Percentiles rank a stretch among this genome's conserved stretches.
phyloP scores from a whole-genome alignment of 2,888 invertebrate genomes.

The Hermaeophaga mercurialis region DNA sequence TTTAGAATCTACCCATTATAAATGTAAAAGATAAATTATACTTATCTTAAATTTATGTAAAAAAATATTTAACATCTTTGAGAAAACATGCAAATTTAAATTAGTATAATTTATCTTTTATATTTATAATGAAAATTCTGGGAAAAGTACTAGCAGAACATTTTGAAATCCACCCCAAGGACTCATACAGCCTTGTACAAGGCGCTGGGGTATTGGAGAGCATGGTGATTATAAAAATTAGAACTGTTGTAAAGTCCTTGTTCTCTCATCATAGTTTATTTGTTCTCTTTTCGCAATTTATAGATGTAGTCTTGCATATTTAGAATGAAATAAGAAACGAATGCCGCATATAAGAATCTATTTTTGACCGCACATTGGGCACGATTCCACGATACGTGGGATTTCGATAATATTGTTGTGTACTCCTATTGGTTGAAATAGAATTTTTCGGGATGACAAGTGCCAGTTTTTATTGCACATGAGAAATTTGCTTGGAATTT shows the following conservation, averaged over 20 bases:
- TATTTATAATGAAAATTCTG: too few relatives aligned
- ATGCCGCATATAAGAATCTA: conserved; percentile 44
- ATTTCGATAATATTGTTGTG: conserved; percentile 43
- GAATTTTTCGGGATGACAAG: conserved; percentile 23
- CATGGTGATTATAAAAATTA: too few relatives aligned
- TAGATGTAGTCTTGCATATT: conserved; percentile 15
- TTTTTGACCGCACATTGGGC: conserved; percentile 50
- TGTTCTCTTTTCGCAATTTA: conserved; percentile 35
- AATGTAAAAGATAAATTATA: too few relatives aligned
- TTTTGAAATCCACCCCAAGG: too few relatives aligned
- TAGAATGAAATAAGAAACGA: conserved; percentile 36
- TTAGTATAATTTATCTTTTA: too few relatives aligned
- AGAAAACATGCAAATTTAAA: too few relatives aligned
- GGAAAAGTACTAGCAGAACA: too few relatives aligned
- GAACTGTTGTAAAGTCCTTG: neutral
- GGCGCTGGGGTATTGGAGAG: too few relatives aligned
- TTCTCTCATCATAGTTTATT: conserved; percentile 28
- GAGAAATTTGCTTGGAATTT: conserved; percentile 24
- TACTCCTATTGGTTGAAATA: conserved; percentile 19
- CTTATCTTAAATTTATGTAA: too few relatives aligned
- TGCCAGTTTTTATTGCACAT: conserved; percentile 36
- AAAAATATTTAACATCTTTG: too few relatives aligned
- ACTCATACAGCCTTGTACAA: too few relatives aligned
- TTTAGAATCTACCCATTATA: too few relatives aligned
- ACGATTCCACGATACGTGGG: conserved; percentile 48